Percentiles rank a stretch among this genome's conserved stretches.
phyloP scores from a whole-genome alignment of 2,113 vertebrate genomes.

The Nymphicus hollandicus region DNA sequence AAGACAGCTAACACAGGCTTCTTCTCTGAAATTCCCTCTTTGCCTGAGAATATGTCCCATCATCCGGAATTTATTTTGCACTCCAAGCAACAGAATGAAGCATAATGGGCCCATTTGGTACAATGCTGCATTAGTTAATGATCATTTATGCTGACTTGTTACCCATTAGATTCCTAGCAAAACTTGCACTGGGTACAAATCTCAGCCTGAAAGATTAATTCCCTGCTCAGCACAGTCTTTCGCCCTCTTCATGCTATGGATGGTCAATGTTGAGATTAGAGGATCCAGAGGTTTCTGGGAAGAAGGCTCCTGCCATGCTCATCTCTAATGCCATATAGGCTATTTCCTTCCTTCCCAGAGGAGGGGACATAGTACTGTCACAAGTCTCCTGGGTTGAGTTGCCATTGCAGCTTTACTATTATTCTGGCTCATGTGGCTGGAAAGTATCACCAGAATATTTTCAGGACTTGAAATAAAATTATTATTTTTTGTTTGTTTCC shows the following conservation, averaged over 20 bases:
- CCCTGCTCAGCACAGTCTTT: not conserved
- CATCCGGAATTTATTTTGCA: slow-evolving; percentile 47
- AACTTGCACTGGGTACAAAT: not conserved
- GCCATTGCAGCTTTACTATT: not conserved
- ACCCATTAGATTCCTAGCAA: slow-evolving; percentile 19
- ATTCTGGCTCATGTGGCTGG: not conserved
- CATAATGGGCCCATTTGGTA: slow-evolving; percentile 30
- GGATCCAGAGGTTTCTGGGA: not conserved
- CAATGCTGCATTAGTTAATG: not conserved
- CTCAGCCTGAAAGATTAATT: not conserved
- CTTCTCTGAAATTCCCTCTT: slow-evolving; percentile 2
- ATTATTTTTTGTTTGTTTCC: not conserved
- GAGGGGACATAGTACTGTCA: not conserved
- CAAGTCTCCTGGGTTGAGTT: not conserved
- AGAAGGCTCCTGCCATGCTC: not conserved
- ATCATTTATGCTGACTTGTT: slow-evolving; percentile 10
- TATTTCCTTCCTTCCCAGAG: not conserved
- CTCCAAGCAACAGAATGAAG: not conserved
- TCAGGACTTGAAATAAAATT: not conserved
- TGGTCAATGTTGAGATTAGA: not conserved
- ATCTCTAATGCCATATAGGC: not conserved
- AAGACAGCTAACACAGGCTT: not conserved
- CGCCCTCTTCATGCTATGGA: not conserved
- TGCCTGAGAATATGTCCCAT: slow-evolving; percentile 3
- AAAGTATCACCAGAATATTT: not conserved